Percentiles rank a stretch among this genome's conserved stretches.
These are phyloP conservation scores for Pseudotriccus pelzelni DNA, from an alignment of 2,797 vertebrate genomes.

Conservation along the genomic window DNA sequence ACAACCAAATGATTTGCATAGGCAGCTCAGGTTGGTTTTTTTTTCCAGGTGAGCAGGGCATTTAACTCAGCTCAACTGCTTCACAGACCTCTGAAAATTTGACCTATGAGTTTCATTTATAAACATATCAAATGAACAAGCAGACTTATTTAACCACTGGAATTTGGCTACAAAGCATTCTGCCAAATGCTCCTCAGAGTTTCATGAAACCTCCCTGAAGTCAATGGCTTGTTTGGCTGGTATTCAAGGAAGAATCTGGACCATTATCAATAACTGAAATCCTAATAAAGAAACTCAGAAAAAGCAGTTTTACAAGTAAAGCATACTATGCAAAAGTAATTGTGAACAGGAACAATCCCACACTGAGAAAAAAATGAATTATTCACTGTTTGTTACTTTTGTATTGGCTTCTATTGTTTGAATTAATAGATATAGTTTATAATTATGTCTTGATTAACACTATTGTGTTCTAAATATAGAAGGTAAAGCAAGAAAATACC, in stretches of 20 bases:
- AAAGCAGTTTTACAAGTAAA: slow-evolving; percentile 40
- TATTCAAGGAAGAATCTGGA: slow-evolving; percentile 52
- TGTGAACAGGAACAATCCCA: slow-evolving; percentile 27
- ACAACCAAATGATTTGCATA: not conserved
- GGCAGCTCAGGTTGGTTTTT: not conserved
- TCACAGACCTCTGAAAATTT: slow-evolving; percentile 25
- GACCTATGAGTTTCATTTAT: slow-evolving; percentile 48
- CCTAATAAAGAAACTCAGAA: slow-evolving; percentile 27
- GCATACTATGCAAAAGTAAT: not conserved
- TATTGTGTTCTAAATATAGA: slow-evolving; percentile 61
- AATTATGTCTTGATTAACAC: slow-evolving; percentile 65
- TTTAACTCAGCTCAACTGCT: slow-evolving; percentile 15
- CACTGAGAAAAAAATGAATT: slow-evolving; percentile 21
- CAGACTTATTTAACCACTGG: slow-evolving; percentile 59
- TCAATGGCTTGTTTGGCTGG: slow-evolving; percentile 50
- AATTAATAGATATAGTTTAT: slow-evolving; percentile 50
- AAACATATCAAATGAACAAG: slow-evolving; percentile 58
- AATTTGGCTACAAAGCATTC: slow-evolving; percentile 56
- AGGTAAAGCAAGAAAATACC: slow-evolving; percentile 61
- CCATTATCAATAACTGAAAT: slow-evolving; percentile 54
- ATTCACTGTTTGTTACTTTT: slow-evolving; percentile 45
- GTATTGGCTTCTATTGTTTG: slow-evolving; percentile 31
- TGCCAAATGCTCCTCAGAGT: slow-evolving; percentile 32
- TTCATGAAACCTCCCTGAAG: slow-evolving; percentile 49
- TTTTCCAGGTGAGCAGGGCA: slow-evolving; percentile 40